Percentiles rank a stretch among this genome's conserved stretches.
These are phyloP conservation scores for Epinephelus awoara DNA, from an alignment of 2,797 vertebrate genomes.

Conservation along the genomic window DNA sequence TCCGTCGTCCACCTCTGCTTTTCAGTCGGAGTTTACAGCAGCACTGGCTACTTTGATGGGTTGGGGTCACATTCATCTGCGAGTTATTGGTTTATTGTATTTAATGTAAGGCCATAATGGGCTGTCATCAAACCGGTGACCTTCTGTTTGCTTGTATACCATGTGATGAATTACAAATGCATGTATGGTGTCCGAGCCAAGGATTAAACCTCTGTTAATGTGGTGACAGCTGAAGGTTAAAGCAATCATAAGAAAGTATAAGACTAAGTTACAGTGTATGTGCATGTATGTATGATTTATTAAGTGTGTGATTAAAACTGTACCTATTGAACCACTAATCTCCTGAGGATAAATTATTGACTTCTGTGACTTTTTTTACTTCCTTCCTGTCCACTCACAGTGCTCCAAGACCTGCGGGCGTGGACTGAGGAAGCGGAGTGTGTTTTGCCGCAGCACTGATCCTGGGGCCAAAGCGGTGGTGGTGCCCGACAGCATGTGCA, in stretches of 20 bases:
- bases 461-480: slow-evolving; percentile 79
- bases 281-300: not conserved
- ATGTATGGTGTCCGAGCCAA: slow-evolving; percentile 36
- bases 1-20: slow-evolving; percentile 40
- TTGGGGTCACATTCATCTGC: slow-evolving; percentile 66
- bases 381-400: slow-evolving; percentile 71
- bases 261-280: slow-evolving; percentile 7
- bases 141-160: slow-evolving; percentile 61
- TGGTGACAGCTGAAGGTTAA: slow-evolving; percentile 62
- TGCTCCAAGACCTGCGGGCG: slow-evolving; percentile 98
- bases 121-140: slow-evolving; percentile 61
- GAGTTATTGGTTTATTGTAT: slow-evolving; percentile 69
- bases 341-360: not conserved
- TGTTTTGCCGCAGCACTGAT: slow-evolving; percentile 89
- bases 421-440: slow-evolving; percentile 90
- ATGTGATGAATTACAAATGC: slow-evolving; percentile 55
- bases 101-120: slow-evolving; percentile 69
- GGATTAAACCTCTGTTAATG: slow-evolving; percentile 48
- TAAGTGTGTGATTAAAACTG: slow-evolving; percentile 14
- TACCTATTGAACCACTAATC: slow-evolving; percentile 20
- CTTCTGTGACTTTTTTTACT: slow-evolving; percentile 2
- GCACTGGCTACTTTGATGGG: slow-evolving; percentile 41
- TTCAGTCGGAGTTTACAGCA: slow-evolving; percentile 62
- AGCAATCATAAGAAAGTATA: slow-evolving; percentile 32
- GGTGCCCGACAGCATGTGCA: slow-evolving; percentile 90